phyloP scores from a whole-genome alignment of 2,113 vertebrate genomes.

The Ailurus styani region DNA sequence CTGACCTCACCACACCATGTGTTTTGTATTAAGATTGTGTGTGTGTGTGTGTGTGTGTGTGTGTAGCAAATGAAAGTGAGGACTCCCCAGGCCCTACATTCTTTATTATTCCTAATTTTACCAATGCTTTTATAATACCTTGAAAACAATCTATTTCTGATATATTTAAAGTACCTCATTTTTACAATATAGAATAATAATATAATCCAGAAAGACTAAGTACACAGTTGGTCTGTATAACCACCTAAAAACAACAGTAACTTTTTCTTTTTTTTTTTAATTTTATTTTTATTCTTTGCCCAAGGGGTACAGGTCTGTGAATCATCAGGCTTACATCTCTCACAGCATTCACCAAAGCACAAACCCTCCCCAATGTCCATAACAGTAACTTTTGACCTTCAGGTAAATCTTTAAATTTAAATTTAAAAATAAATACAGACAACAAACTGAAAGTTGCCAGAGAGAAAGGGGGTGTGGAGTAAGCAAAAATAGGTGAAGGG shows the following conservation, averaged over 20 bases:
- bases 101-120: slow-evolving; percentile 22
- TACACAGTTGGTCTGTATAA: neutral
- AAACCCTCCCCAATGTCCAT: no score
- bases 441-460: neutral
- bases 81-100: neutral
- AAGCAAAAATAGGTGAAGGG: neutral
- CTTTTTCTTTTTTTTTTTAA: no score
- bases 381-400: slow-evolving; percentile 1
- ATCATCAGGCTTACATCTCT: no score
- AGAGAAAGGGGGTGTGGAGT: neutral
- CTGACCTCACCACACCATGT: slow-evolving; percentile 15
- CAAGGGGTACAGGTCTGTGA: no score
- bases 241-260: neutral
- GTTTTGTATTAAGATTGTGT: slow-evolving; percentile 32
- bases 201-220: slow-evolving; percentile 2
- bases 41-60: neutral
- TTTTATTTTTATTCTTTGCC: no score
- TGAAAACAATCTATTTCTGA: slow-evolving; percentile 21
- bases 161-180: neutral
- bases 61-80: neutral
- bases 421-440: neutral
- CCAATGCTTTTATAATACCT: neutral
- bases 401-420: slow-evolving; percentile 7
- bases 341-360: no score
- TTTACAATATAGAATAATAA: neutral